Conservation (phyloP, 2,113 vertebrate genomes). For the Boulengeromyrus knoepffleri region DNA sequence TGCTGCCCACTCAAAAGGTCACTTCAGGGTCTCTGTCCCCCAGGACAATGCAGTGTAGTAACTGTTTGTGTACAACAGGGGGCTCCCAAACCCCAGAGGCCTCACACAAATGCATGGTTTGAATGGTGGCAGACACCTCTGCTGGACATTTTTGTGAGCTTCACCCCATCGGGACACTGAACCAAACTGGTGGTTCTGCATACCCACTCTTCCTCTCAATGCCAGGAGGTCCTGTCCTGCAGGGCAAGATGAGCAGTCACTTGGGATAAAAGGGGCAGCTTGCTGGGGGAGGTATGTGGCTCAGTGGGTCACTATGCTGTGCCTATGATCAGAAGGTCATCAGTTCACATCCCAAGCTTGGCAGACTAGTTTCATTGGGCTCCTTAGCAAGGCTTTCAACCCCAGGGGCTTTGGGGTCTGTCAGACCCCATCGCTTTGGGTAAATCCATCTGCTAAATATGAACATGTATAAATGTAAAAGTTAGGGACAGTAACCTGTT, state of each 20-base stretch:
- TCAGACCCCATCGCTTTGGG: neutral
- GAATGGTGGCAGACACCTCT: neutral
- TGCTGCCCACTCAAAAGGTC: neutral
- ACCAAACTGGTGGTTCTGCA: neutral
- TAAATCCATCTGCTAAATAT: neutral
- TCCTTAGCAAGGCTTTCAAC: neutral
- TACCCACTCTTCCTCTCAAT: neutral
- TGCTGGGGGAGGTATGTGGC: neutral
- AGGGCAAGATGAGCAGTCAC: neutral
- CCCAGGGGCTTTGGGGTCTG: neutral
- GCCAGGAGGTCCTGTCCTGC: neutral
- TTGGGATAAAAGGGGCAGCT: neutral
- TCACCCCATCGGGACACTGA: neutral
- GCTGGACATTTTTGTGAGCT: neutral
- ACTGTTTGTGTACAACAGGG: neutral
- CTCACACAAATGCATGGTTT: too few species aligned
- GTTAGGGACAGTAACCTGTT: neutral
- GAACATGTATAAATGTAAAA: neutral
- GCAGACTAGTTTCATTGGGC: neutral
- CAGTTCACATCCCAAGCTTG: neutral
- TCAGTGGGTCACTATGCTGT: neutral
- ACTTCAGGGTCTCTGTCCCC: neutral
- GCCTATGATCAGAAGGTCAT: neutral
- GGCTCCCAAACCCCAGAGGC: neutral
- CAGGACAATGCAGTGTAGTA: neutral